These are phyloP conservation scores for Prosapia bicincta DNA, from an alignment of 2,888 invertebrate species.

Conservation along the genomic window DNA sequence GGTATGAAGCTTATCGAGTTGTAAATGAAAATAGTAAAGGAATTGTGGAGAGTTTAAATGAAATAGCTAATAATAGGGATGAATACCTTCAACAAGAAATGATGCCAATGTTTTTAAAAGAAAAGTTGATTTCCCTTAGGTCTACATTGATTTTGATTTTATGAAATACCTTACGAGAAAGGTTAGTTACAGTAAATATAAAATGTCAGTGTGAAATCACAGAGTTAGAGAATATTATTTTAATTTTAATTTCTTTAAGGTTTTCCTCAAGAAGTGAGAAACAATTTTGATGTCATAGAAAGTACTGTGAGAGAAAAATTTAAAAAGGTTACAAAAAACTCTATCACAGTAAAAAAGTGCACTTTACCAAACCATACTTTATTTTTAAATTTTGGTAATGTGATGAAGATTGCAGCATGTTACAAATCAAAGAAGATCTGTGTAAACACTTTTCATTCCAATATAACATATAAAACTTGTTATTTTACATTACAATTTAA, in stretches of 20 bases:
- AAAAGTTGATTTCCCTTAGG: slow-evolving; percentile 6
- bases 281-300: too few species aligned
- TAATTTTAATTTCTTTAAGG: slow-evolving; percentile 5
- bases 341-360: slow-evolving; percentile 7
- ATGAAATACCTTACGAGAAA: too few species aligned
- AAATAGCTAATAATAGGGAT: too few species aligned
- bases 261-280: not conserved
- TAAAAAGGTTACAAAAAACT: not conserved
- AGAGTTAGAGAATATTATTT: too few species aligned
- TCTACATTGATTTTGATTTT: not conserved
- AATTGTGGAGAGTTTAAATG: too few species aligned
- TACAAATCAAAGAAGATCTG: not conserved
- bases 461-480: slow-evolving; percentile 7
- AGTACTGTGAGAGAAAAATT: not conserved
- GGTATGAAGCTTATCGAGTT: slow-evolving; percentile 6
- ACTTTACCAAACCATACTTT: not conserved
- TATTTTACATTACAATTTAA: slow-evolving; percentile 10
- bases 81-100: slow-evolving; percentile 13
- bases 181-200: not conserved
- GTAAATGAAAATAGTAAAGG: slow-evolving; percentile 8
- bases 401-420: slow-evolving; percentile 3
- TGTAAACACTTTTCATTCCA: not conserved
- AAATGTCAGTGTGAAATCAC: slow-evolving; percentile 5
- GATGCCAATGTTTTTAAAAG: slow-evolving; percentile 6
- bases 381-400: too few species aligned